Evolutionary conservation across 1,140 invertebrate species (phyloP), one percentile per base, ranked within the genome.

Genomic region (Bursaphelenchus mucronatus): DNA sequence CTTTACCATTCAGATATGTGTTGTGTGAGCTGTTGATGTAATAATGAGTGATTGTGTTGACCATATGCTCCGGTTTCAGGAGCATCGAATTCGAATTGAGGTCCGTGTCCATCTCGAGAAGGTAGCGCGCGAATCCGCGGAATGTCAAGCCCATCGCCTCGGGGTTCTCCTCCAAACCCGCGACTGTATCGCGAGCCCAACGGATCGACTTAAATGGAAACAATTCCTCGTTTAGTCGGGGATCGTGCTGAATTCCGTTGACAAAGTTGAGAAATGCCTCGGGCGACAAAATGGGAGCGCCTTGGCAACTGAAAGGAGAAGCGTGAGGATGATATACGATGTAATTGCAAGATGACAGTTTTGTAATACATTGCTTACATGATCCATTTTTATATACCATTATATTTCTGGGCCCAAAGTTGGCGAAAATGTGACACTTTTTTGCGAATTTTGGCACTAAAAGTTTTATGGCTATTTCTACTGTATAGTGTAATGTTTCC

Each of bases 21-120:
- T 96, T 96, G 82, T 96, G 92, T 17, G 91, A 94, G 51, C 91
- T 91, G 0, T 91, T 90, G 51, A 95, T 90, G 83, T 91, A 95
- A 83, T 95, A 96, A 79, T 93, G 89, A 40, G 90, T 91, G 61
- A 95, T 82, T 0, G 92, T 89, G 68, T 90, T 88, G 63, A 88
- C 86, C 90, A 94, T 92, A 65, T 90, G 88, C 81, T n/a, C 19
- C 3, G 43, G 21, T 39, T 64, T 64, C 19, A 66, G 64, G 15
- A n/a, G 62, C n/a, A 55, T n/a, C 41, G 10, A 0, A 6, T 13
- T 45, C 21, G 57, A 40, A 39, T 63, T 41, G 11, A 64, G 39
- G 17, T 64, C 62, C 15, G 62, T 66, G 4, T 10, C 43, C 17
- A 54, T 10, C 10, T 65, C 65, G 0, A 69, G 49, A 21, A 66